A percentile compares a stretch with the other conserved stretches of the same genome.
Conservation (phyloP, 2,113 vertebrate genomes). For the Tachysurus vachellii region DNA sequence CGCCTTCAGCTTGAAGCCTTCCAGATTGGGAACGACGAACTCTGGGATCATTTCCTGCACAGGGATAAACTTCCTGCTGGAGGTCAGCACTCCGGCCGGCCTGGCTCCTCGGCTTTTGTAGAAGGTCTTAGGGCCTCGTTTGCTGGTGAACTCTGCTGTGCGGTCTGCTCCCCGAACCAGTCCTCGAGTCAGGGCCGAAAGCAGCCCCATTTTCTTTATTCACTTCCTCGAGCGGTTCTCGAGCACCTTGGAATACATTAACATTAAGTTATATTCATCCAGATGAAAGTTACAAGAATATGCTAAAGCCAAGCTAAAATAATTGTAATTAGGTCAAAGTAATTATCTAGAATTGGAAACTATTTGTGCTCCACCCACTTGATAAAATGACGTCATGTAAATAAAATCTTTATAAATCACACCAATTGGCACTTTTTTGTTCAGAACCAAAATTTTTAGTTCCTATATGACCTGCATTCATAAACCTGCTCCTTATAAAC, state of each 20-base stretch:
- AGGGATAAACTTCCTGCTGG: slow-evolving; percentile 75
- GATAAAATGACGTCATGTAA: neutral
- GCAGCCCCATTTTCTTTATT: slow-evolving; percentile 81
- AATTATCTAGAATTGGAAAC: neutral
- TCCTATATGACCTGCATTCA: neutral
- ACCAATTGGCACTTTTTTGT: neutral
- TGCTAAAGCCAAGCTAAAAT: neutral
- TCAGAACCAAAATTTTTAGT: neutral
- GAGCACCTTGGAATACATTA: neutral
- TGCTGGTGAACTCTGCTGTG: slow-evolving; percentile 87
- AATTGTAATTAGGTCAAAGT: neutral
- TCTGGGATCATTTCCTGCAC: slow-evolving; percentile 82
- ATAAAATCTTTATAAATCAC: neutral
- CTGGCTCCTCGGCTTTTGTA: slow-evolving; percentile 80
- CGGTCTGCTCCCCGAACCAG: slow-evolving; percentile 86
- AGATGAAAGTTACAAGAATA: neutral
- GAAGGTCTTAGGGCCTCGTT: slow-evolving; percentile 82
- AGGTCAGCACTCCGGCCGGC: slow-evolving; percentile 68
- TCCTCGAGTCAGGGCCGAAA: slow-evolving; percentile 76
- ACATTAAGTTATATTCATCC: neutral
- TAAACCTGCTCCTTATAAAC: neutral
- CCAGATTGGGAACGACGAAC: slow-evolving; percentile 85
- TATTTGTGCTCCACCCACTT: neutral
- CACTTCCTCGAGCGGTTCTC: neutral
- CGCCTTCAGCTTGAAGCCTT: slow-evolving; percentile 86